Evolutionary conservation across 2,797 vertebrate species (phyloP), one percentile per base, ranked within the genome.

Genomic region (Eleutherodactylus coqui): DNA sequence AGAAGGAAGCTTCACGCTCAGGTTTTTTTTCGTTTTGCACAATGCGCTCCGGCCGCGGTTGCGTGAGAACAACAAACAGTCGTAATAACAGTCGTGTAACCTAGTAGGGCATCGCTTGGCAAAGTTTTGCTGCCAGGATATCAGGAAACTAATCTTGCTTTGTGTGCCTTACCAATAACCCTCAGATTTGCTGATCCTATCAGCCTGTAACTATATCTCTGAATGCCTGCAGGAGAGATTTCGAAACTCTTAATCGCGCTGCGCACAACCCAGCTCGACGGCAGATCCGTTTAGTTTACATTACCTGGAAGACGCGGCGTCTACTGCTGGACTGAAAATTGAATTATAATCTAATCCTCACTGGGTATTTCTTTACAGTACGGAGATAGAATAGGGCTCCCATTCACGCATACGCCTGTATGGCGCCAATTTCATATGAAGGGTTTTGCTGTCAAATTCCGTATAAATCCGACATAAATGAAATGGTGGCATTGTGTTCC

Each of bases 51-150:
- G 76, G 81, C 81, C 75, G 51, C 7, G 58, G 13, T 73, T 84
- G 51, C 80, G 81, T 87, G 86, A 80, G 85, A 86, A 86, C 58
- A 77, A 64, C 79, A 86, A 86, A 86, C 76, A 87, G 49, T 83
- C 36, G 24, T 64, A 73, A 80, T 70, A 79, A 85, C 64, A 75
- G 72, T 69, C 72, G 70, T 13, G 43, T 77, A 82, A 70, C 72
- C 47, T 64, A 19, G 32, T 19, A 64, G 69, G 58, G 38, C 79
- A 75, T 76, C 81, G 77, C 49, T 53, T 87, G 58, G 34, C 82
- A 80, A 75, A 38, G 8, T 32, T 4, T 13, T 13, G 69, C 82
- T 80, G 36, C 82, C 67, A 77, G 49, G 32, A 45, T 86, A 77
- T 82, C 79, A 67, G 27, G 58, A 75, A 53, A 19, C 58, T 77